Conservation (phyloP, 2,113 vertebrate species). For the Phrynosoma blainvillii region DNA sequence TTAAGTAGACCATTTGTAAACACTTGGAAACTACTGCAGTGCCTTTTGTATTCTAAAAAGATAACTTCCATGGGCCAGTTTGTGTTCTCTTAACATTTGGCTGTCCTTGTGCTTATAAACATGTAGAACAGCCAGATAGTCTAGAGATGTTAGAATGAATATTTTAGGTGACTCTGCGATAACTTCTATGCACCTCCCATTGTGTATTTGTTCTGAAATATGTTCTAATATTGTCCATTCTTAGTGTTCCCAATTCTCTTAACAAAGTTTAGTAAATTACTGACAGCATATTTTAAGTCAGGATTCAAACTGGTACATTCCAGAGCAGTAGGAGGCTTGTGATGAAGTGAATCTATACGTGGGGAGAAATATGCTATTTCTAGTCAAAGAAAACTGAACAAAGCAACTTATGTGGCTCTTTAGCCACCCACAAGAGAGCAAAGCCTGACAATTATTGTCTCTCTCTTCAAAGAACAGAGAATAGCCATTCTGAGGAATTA, state of each 20-base stretch:
- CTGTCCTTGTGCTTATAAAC: constrained; percentile 50
- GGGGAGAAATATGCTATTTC: background rate
- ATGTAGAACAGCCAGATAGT: constrained; percentile 45
- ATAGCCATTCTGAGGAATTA: background rate
- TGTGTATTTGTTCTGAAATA: constrained; percentile 1
- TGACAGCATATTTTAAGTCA: constrained; percentile 26
- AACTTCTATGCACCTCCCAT: constrained; percentile 45
- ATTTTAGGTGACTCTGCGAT: constrained; percentile 23
- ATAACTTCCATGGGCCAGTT: constrained; percentile 16
- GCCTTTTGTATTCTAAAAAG: constrained; percentile 76
- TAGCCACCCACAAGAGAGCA: background rate
- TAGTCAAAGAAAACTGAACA: background rate
- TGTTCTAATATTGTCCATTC: constrained; percentile 2
- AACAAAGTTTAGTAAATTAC: constrained; percentile 15
- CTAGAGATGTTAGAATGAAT: constrained; percentile 43
- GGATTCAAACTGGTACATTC: constrained; percentile 25
- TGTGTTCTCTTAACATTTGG: constrained; percentile 38
- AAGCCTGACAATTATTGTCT: background rate
- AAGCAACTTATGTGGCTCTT: background rate
- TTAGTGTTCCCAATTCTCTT: constrained; percentile 24
- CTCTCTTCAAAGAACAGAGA: background rate
- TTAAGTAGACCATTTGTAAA: constrained; percentile 56
- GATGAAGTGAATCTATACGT: background rate
- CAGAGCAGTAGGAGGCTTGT: background rate
- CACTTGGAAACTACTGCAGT: constrained; percentile 74